Evolutionary conservation across 2,113 vertebrate species (phyloP).

Genomic region (Globicephala melas): DNA sequence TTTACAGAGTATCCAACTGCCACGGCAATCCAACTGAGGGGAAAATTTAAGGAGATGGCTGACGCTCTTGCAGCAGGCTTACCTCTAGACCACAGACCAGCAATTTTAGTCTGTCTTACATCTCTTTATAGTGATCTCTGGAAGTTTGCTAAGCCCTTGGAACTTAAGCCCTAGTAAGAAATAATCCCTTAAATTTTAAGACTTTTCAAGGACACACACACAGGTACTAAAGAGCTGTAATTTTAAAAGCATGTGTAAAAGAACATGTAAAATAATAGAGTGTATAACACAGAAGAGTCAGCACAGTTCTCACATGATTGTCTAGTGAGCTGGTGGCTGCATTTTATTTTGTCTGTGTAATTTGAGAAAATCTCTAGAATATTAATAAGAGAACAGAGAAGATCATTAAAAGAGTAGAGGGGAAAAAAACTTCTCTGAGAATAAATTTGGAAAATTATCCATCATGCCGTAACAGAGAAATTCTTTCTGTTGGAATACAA

Average conservation of each 20-base stretch:
- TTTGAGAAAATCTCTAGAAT: constrained; percentile 10
- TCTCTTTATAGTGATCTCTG: not conserved
- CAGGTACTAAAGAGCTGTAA: not conserved
- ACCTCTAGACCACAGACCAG: not conserved
- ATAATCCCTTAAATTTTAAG: not conserved
- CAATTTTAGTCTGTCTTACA: not conserved
- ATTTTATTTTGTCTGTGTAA: not conserved
- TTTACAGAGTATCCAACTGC: not conserved
- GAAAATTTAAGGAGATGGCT: not conserved
- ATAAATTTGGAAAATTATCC: not conserved
- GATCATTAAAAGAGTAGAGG: not conserved
- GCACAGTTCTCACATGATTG: not conserved
- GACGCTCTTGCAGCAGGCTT: not conserved
- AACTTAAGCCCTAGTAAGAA: not conserved
- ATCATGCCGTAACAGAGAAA: not conserved
- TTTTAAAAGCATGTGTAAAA: constrained; percentile 23
- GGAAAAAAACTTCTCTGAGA: not conserved
- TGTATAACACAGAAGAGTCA: not conserved
- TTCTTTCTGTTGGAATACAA: not conserved
- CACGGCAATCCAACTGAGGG: not conserved
- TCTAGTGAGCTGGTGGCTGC: not conserved
- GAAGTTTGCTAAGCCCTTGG: not conserved
- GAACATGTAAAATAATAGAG: not conserved
- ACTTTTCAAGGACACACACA: not conserved
- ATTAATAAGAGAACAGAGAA: not conserved